phyloP scores from a whole-genome alignment of 2,888 invertebrate genomes.

The Mayetiola destructor region DNA sequence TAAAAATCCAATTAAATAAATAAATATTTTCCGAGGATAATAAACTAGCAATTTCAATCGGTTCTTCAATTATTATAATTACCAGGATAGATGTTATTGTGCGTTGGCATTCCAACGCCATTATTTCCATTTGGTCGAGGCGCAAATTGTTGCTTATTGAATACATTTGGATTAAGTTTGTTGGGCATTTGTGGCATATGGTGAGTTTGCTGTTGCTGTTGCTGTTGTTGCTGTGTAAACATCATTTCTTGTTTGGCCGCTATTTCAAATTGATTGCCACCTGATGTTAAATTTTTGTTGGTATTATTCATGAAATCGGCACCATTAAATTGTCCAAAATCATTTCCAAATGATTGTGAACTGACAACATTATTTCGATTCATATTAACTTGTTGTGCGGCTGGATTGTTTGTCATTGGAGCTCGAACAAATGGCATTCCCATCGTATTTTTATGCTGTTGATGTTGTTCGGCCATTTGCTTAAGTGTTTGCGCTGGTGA shows the following conservation, averaged over 20 bases:
- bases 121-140: too few species aligned
- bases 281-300: constrained; percentile 30
- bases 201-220: constrained; percentile 25
- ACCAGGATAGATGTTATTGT: too few species aligned
- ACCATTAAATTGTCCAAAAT: constrained; percentile 40
- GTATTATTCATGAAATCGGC: constrained; percentile 41
- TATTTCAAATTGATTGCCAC: constrained; percentile 17
- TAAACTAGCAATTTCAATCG: too few species aligned
- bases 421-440: constrained; percentile 38
- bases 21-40: too few species aligned
- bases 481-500: constrained; percentile 89
- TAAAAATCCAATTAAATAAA: too few species aligned
- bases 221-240: constrained; percentile 28
- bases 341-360: constrained; percentile 39
- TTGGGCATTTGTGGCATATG: constrained; percentile 30
- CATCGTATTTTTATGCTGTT: constrained; percentile 63
- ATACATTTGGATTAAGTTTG: constrained; percentile 20
- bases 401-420: constrained; percentile 21
- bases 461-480: constrained; percentile 92
- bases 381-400: constrained; percentile 43
- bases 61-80: too few species aligned
- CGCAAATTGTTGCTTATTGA: constrained; percentile 43
- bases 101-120: too few species aligned
- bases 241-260: constrained; percentile 26
- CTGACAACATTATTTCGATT: constrained; percentile 37